These are phyloP conservation scores for Pipra filicauda DNA, from an alignment of 2,113 vertebrate species.

Conservation along the genomic window DNA sequence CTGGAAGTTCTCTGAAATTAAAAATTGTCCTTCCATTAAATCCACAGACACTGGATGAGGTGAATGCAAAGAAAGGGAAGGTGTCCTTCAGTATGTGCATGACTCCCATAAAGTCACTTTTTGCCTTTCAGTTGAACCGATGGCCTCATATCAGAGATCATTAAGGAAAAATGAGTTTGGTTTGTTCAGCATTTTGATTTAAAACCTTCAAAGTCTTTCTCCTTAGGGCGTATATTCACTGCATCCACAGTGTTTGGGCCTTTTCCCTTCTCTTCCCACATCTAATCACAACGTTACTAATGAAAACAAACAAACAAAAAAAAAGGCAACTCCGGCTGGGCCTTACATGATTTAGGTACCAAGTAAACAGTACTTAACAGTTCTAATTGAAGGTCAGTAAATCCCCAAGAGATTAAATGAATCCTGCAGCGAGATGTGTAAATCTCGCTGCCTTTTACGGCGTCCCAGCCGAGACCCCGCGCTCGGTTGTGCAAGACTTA, in stretches of 20 bases:
- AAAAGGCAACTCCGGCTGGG: constrained; percentile 55
- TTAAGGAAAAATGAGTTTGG: constrained; percentile 23
- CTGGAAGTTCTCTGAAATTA: neutral
- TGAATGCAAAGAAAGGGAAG: neutral
- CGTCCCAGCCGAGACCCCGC: constrained; percentile 53
- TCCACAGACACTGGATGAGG: neutral
- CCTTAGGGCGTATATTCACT: neutral
- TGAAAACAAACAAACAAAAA: constrained; percentile 67
- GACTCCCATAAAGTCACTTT: neutral
- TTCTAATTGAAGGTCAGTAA: constrained; percentile 85
- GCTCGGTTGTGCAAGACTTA: constrained; percentile 73
- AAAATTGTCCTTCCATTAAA: neutral
- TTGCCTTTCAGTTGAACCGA: neutral
- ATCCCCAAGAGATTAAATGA: constrained; percentile 81
- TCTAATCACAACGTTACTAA: constrained; percentile 67
- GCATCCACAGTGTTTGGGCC: neutral
- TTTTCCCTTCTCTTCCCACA: constrained; percentile 3
- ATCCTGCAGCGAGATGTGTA: constrained; percentile 77
- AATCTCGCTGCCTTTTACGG: constrained; percentile 77
- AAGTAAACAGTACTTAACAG: constrained; percentile 81
- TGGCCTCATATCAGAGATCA: neutral
- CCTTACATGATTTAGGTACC: constrained; percentile 76
- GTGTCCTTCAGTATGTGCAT: neutral
- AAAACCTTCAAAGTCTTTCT: constrained; percentile 29
- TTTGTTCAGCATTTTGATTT: constrained; percentile 20